phyloP scores from a whole-genome alignment of 2,797 vertebrate genomes.

The Oophaga sylvatica region DNA sequence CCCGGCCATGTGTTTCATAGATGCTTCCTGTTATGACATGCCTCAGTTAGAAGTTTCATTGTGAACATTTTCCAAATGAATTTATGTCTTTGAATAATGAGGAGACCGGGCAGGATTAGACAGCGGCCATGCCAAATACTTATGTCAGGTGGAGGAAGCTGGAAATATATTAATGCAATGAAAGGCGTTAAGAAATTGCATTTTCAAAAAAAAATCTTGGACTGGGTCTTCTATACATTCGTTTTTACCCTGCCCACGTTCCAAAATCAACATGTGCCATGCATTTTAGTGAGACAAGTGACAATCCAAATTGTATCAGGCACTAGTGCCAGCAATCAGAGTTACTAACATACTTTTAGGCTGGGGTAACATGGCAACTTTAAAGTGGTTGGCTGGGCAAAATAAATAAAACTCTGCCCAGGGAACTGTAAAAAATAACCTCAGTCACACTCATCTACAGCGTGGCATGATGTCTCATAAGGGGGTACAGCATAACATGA shows the following conservation, averaged over 20 bases:
- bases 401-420: too few species aligned
- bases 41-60: constrained; percentile 14
- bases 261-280: neutral
- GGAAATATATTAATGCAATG: neutral
- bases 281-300: neutral
- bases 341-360: too few species aligned
- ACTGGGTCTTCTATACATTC: neutral
- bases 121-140: constrained; percentile 16
- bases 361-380: too few species aligned
- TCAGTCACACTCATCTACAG: too few species aligned
- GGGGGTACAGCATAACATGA: too few species aligned
- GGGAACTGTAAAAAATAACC: too few species aligned
- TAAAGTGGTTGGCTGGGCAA: too few species aligned
- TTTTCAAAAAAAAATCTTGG: neutral
- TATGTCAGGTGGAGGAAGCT: neutral
- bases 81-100: neutral
- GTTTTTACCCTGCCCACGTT: neutral
- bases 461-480: too few species aligned
- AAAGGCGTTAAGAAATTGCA: neutral
- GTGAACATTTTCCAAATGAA: constrained; percentile 36
- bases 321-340: too few species aligned
- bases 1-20: neutral
- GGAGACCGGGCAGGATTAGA: neutral
- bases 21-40: constrained; percentile 30
- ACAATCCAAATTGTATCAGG: neutral